These are phyloP conservation scores for Phthorimaea operculella DNA, from an alignment of 1,140 invertebrate genomes.

Conservation along the genomic window DNA sequence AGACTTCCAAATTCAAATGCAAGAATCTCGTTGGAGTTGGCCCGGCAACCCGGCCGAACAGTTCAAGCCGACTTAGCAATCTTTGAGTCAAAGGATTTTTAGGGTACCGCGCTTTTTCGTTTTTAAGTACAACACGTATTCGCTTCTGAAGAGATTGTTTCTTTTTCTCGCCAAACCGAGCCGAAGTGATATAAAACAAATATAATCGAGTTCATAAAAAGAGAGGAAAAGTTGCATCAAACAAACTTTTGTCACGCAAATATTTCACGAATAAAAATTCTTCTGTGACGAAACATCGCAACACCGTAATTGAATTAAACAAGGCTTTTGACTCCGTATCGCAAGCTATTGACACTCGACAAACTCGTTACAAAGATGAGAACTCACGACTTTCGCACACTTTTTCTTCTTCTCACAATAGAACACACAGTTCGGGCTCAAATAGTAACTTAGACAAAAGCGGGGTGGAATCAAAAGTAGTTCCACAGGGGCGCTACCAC, in stretches of 20 bases:
- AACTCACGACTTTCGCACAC: slow-evolving; percentile 39
- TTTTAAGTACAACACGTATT: slow-evolving; percentile 6
- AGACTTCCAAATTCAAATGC: slow-evolving; percentile 33
- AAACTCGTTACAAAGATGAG: slow-evolving; percentile 25
- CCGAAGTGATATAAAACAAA: no score
- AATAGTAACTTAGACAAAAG: slow-evolving; percentile 64
- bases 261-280: no score
- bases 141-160: no score
- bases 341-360: slow-evolving; percentile 15
- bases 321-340: slow-evolving; percentile 28
- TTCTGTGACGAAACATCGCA: background rate
- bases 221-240: no score
- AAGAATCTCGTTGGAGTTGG: slow-evolving; percentile 10
- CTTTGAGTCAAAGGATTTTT: slow-evolving; percentile 14
- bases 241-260: no score
- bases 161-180: no score
- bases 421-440: slow-evolving; percentile 44
- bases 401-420: slow-evolving; percentile 44
- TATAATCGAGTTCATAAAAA: no score
- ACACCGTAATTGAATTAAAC: slow-evolving; percentile 43
- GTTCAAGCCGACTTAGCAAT: slow-evolving; percentile 16
- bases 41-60: background rate
- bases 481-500: slow-evolving; percentile 27
- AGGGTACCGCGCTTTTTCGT: slow-evolving; percentile 14
- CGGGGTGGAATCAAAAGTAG: slow-evolving; percentile 56